Percentiles rank a stretch among this genome's conserved stretches.
phyloP scores from a whole-genome alignment of 2,797 vertebrate species.

The Sus cebifrons region DNA sequence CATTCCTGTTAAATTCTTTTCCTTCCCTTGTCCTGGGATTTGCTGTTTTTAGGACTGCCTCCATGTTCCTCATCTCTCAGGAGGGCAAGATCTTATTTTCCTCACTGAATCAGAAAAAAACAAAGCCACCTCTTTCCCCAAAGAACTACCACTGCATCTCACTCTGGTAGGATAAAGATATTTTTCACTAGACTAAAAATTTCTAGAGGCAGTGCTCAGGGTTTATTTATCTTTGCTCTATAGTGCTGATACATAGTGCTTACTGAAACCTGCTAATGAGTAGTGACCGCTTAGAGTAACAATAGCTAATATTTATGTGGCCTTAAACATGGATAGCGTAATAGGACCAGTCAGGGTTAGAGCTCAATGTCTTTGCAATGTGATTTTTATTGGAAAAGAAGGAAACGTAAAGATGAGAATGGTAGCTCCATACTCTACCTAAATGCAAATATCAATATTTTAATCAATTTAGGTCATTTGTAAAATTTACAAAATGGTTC shows the following conservation, averaged over 20 bases:
- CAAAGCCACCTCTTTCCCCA: neutral
- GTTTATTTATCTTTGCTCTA: neutral
- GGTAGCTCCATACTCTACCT: neutral
- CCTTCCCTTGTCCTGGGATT: neutral
- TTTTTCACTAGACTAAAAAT: neutral
- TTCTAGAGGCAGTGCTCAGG: neutral
- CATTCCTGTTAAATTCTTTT: neutral
- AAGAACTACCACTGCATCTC: neutral
- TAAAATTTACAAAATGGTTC: slow-evolving; percentile 8
- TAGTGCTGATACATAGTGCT: neutral
- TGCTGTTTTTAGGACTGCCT: neutral
- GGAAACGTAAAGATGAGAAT: neutral
- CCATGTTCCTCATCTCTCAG: neutral
- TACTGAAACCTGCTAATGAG: neutral
- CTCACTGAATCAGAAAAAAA: slow-evolving; percentile 33
- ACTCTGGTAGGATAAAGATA: neutral
- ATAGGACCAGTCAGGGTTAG: neutral
- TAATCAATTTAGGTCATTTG: neutral
- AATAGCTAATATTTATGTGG: neutral
- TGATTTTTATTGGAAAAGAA: neutral
- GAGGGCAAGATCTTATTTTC: neutral
- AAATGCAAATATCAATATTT: slow-evolving; percentile 33
- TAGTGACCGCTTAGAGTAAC: neutral
- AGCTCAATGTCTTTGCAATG: neutral
- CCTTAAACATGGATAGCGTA: neutral